Conservation (phyloP, 2,888 invertebrate species). For the Osedax frankpressi region DNA sequence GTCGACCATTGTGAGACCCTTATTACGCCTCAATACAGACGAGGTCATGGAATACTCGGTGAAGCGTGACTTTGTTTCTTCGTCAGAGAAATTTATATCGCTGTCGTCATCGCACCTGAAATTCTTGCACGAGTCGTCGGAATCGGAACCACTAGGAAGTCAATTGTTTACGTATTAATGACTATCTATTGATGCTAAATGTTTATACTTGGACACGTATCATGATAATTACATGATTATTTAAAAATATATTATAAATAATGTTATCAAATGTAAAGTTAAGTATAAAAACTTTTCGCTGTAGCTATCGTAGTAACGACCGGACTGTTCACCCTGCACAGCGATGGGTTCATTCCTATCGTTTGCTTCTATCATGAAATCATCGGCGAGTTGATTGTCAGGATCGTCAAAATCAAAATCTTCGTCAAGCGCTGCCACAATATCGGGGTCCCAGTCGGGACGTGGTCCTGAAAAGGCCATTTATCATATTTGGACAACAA, state of each 20-base stretch:
- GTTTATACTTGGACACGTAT: no score
- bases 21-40: slow-evolving; percentile 71
- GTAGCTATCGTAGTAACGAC: no score
- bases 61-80: slow-evolving; percentile 71
- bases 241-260: no score
- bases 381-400: slow-evolving; percentile 73
- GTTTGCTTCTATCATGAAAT: slow-evolving; percentile 70
- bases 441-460: slow-evolving; percentile 70
- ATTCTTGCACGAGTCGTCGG: slow-evolving; percentile 17
- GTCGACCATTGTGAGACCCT: slow-evolving; percentile 68
- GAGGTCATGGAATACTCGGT: slow-evolving; percentile 87
- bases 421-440: slow-evolving; percentile 81
- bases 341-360: no score
- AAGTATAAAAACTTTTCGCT: no score
- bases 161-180: no score
- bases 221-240: no score
- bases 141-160: slow-evolving; percentile 13
- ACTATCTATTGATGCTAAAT: no score
- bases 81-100: slow-evolving; percentile 29
- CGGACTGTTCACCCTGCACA: no score
- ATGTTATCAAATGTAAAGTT: no score
- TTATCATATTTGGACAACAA: no score
- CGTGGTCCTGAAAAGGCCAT: slow-evolving; percentile 41
- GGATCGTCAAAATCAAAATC: slow-evolving; percentile 75
- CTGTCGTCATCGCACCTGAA: slow-evolving; percentile 24